These are phyloP conservation scores for Leptosomus discolor DNA, from an alignment of 2,113 vertebrate genomes.

Conservation along the genomic window DNA sequence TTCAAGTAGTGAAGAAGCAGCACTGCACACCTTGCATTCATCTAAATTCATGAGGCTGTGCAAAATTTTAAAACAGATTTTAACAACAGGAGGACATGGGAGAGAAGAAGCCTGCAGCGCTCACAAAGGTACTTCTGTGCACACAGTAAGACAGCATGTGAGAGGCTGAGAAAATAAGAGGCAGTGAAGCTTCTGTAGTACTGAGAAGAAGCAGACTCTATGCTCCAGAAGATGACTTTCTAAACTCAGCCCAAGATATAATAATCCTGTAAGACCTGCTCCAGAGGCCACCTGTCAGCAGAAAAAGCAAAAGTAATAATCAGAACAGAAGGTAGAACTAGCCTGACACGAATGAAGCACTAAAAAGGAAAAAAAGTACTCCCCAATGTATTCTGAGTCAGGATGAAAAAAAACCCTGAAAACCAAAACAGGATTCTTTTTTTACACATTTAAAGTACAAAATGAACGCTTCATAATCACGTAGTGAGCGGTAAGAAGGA, in stretches of 20 bases:
- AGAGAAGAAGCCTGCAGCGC: not conserved
- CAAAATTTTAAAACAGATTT: not conserved
- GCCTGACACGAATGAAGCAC: not conserved
- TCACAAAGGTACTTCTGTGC: not conserved
- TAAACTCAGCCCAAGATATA: not conserved
- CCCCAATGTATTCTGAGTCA: not conserved
- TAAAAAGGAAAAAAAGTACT: not conserved
- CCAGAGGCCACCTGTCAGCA: not conserved
- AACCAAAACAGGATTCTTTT: not conserved
- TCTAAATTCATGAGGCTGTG: not conserved
- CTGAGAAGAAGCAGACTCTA: not conserved
- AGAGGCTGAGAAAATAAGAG: not conserved
- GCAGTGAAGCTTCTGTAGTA: not conserved
- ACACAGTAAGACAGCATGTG: not conserved
- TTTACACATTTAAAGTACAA: not conserved
- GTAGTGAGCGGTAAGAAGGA: not conserved
- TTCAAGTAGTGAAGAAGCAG: not conserved
- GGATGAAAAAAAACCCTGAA: not conserved
- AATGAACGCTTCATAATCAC: not conserved
- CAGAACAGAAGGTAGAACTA: not conserved
- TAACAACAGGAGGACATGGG: not conserved
- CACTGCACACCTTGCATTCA: not conserved
- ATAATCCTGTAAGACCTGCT: not conserved
- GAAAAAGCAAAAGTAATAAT: not conserved
- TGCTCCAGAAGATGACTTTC: not conserved